Base-by-base conservation (phyloP, 2,113 vertebrate genomes). In the Oxygymnocypris stewartii region DNA sequence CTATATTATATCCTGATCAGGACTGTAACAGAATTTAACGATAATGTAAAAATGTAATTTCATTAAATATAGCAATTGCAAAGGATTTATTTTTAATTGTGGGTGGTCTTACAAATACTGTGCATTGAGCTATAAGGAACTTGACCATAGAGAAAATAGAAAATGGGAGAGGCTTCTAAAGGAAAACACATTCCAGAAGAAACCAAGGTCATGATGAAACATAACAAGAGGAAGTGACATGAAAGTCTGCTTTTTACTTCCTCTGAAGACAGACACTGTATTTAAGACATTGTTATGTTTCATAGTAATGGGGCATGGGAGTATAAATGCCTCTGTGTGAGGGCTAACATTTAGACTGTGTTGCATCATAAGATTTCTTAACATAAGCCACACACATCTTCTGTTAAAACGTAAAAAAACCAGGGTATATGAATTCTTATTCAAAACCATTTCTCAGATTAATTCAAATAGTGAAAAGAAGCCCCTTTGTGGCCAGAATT, bases 131-230 rank as follows among this genome's bases (percentile, higher is more conserved):
- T 51, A 51, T 20, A 31, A 14, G 47, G 47, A 77, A 51, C 47
- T 79, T 6, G 37, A 35, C 6, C 35, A 80, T 25, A 88, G 88
- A 83, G 87, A 49, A 84, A 90, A 85, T 87, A 85, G 74, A 86
- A 85, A 85, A 88, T 84, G 82, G 86, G 84, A 57, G 79, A 69
- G 84, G 82, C 90, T 91, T 88, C 92, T 88, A 87, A 80, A 47
- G 87, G 90, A 89, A 86, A 91, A 88, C 87, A 31, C 77, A 80
- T 89, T 84, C 88, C 74, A 74, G 61, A 67, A 91, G 79, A 88
- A 91, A 82, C 85, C 85, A 87, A 88, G 90, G 90, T 91, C 88
- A 90, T 84, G 84, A 79, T 86, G 81, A 80, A 87, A 91, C 86
- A 77, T 79, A 86, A 76, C 87, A 67, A 59, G 84, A 90, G 69